Conservation (phyloP, 2,888 invertebrate species). For the Nebria salina region DNA sequence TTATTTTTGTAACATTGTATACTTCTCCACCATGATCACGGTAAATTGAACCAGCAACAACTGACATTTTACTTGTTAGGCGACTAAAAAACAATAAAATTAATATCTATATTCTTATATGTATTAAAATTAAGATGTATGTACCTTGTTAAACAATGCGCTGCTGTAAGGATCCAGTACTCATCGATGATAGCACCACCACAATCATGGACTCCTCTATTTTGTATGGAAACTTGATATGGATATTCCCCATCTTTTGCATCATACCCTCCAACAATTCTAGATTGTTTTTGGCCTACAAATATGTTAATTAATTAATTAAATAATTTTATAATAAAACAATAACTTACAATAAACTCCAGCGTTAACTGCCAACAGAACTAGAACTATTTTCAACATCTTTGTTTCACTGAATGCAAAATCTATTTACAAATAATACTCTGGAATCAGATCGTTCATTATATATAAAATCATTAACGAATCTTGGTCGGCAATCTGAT, state of each 20-base stretch:
- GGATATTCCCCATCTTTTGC: slow-evolving; percentile 51
- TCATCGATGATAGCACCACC: slow-evolving; percentile 52
- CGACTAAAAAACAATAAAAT: slow-evolving; percentile 43
- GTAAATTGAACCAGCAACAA: slow-evolving; percentile 57
- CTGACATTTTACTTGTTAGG: slow-evolving; percentile 53
- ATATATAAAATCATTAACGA: background rate
- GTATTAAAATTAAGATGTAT: background rate
- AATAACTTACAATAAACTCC: background rate
- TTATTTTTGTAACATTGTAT: slow-evolving; percentile 52
- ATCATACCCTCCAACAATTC: slow-evolving; percentile 50
- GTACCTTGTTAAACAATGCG: slow-evolving; percentile 50
- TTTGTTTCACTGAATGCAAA: background rate
- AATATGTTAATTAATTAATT: background rate
- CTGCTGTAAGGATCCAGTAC: slow-evolving; percentile 53
- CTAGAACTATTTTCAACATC: background rate
- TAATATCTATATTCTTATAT: slow-evolving; percentile 36
- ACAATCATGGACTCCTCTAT: slow-evolving; percentile 50
- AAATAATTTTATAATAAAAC: background rate
- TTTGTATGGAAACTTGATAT: slow-evolving; percentile 51
- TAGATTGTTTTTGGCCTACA: background rate
- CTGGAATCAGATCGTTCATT: background rate
- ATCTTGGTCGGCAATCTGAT: background rate
- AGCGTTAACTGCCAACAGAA: background rate
- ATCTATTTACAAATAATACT: background rate
- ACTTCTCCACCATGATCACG: slow-evolving; percentile 55